Conservation (phyloP, 92 coral and sea anemone species). For the Phenganax marumi region DNA sequence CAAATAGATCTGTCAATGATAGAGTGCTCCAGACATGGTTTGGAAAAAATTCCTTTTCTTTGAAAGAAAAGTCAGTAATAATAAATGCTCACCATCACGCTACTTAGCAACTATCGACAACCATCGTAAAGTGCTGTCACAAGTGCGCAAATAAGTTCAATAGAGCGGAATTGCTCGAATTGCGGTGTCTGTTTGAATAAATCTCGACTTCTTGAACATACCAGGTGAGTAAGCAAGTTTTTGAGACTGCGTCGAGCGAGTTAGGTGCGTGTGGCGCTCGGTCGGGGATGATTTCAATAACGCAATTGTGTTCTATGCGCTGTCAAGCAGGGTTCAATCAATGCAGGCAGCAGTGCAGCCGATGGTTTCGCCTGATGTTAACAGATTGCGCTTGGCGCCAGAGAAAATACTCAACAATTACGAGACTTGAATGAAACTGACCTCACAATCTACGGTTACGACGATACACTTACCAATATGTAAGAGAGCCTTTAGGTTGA, state of each 20-base stretch:
- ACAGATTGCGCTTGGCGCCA: conserved; percentile 31
- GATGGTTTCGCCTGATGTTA: conserved; percentile 22
- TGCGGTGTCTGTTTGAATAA: not conserved
- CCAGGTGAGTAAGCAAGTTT: not conserved
- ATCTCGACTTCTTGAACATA: not conserved
- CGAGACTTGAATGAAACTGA: not conserved
- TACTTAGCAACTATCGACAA: conserved; percentile 17
- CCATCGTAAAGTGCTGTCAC: conserved; percentile 7
- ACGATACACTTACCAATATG: conserved; percentile 29
- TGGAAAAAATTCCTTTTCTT: not conserved
- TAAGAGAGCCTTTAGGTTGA: conserved; percentile 12
- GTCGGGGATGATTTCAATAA: conserved; percentile 35
- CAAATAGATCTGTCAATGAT: conserved; percentile 12
- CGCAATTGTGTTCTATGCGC: conserved; percentile 29
- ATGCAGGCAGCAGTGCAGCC: conserved; percentile 7
- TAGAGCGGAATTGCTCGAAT: not conserved
- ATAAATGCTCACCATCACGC: not conserved
- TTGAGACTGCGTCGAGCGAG: not conserved
- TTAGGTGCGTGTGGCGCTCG: conserved; percentile 20
- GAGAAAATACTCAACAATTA: not conserved
- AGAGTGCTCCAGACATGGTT: conserved; percentile 14
- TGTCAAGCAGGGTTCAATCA: conserved; percentile 35
- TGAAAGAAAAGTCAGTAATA: conserved; percentile 13
- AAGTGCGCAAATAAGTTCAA: conserved; percentile 10
- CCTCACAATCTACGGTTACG: conserved; percentile 18